phyloP scores from a whole-genome alignment of 92 coral and sea anemone species.

The Bergia puertoricense region DNA sequence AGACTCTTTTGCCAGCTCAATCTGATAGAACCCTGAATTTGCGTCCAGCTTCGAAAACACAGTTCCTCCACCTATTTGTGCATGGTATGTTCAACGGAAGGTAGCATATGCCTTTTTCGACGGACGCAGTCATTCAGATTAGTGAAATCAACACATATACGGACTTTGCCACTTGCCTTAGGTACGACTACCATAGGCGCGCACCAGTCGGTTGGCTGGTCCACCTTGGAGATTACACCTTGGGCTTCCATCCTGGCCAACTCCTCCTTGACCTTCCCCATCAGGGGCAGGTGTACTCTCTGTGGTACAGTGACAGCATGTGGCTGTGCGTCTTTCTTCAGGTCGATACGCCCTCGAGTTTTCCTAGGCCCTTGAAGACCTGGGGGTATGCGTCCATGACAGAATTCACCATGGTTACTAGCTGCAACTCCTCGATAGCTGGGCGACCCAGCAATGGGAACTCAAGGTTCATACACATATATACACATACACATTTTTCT shows the following conservation, averaged over 20 bases:
- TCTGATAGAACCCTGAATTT: slow-evolving; percentile 49
- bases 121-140: no score
- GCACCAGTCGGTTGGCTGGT: no score
- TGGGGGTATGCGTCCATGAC: slow-evolving; percentile 4
- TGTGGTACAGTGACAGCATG: no score
- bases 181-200: no score
- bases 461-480: background rate
- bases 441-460: slow-evolving; percentile 1
- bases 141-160: no score
- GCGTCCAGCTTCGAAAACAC: slow-evolving; percentile 61
- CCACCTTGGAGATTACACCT: no score
- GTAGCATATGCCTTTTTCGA: slow-evolving; percentile 19
- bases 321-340: no score
- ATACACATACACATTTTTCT: background rate
- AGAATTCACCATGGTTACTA: background rate
- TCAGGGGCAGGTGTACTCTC: no score
- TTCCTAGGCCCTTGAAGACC: slow-evolving; percentile 13
- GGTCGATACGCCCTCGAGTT: slow-evolving; percentile 14
- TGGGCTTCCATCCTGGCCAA: no score
- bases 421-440: slow-evolving; percentile 8
- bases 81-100: slow-evolving; percentile 51
- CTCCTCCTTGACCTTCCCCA: no score
- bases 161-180: no score
- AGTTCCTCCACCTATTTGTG: slow-evolving; percentile 47
- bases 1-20: slow-evolving; percentile 33